Evolutionary conservation across 2,797 vertebrate species (phyloP).

Genomic region (Craterocephalus amniculus): DNA sequence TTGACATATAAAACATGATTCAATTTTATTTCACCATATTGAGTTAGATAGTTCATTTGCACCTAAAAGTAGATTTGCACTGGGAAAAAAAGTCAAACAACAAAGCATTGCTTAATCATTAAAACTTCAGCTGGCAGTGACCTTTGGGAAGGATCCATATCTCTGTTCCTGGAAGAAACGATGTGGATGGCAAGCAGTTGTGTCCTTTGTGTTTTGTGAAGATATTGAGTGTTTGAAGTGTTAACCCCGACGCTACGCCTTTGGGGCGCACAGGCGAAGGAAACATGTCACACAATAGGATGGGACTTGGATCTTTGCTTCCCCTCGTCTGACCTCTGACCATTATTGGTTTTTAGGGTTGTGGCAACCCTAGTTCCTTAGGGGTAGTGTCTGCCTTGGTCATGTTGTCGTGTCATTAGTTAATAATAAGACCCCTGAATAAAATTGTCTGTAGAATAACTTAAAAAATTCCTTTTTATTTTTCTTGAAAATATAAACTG

Average conservation of each 20-base stretch:
- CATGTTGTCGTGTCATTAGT: slow-evolving; percentile 68
- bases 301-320: slow-evolving; percentile 85
- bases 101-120: slow-evolving; percentile 84
- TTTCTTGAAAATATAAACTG: slow-evolving; percentile 8
- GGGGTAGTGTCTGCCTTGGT: slow-evolving; percentile 80
- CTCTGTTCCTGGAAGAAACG: slow-evolving; percentile 81
- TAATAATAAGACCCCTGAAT: slow-evolving; percentile 40
- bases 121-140: slow-evolving; percentile 82
- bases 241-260: slow-evolving; percentile 87
- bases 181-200: slow-evolving; percentile 83
- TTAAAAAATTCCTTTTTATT: slow-evolving; percentile 5
- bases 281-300: slow-evolving; percentile 86
- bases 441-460: slow-evolving; percentile 22
- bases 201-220: slow-evolving; percentile 87
- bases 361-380: slow-evolving; percentile 71
- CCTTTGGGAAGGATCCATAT: slow-evolving; percentile 86
- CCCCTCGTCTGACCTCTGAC: slow-evolving; percentile 82
- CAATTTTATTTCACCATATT: slow-evolving; percentile 58
- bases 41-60: slow-evolving; percentile 71
- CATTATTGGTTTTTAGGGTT: slow-evolving; percentile 82
- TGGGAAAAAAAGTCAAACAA: slow-evolving; percentile 80
- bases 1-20: slow-evolving; percentile 72
- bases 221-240: slow-evolving; percentile 89
- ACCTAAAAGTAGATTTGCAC: slow-evolving; percentile 74
- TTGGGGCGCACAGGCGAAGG: slow-evolving; percentile 81